A percentile compares a stretch with the other conserved stretches of the same genome.
Conservation (phyloP, 2,888 invertebrate genomes). For the Ectemnius continuus region DNA sequence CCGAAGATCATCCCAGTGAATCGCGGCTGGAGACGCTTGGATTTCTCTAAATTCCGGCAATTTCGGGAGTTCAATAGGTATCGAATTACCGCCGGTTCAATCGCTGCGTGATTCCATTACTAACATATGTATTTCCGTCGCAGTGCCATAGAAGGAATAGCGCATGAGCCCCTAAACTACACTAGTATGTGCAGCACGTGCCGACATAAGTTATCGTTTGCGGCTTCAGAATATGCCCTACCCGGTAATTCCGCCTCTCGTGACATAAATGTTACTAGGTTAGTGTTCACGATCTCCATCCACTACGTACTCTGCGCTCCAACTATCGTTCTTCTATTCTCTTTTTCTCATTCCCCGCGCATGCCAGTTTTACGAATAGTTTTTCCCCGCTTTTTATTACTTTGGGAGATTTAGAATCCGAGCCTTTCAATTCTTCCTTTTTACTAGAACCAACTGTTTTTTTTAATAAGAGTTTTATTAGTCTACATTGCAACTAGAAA, state of each 20-base stretch:
- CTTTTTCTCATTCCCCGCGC: too few species aligned
- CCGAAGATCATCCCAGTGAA: too few species aligned
- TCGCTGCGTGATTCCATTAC: too few species aligned
- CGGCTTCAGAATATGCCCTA: conserved; percentile 23
- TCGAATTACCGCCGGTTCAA: neutral
- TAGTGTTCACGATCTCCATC: conserved; percentile 8
- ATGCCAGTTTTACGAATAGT: too few species aligned
- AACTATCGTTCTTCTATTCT: neutral
- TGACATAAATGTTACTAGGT: neutral
- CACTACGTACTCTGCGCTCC: conserved; percentile 5
- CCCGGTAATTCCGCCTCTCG: conserved; percentile 15
- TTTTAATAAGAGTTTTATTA: too few species aligned
- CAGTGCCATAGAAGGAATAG: neutral
- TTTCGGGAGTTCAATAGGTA: neutral
- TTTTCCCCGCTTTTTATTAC: too few species aligned
- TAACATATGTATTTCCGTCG: neutral
- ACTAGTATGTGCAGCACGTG: conserved; percentile 32
- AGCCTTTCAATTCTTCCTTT: too few species aligned
- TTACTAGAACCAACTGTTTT: too few species aligned
- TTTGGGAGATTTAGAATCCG: too few species aligned
- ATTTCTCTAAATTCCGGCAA: too few species aligned
- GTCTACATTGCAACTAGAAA: too few species aligned
- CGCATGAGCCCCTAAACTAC: too few species aligned
- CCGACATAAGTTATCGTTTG: conserved; percentile 27
- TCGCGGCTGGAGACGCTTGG: neutral